These are phyloP conservation scores for Drosophila limbata DNA, from an alignment of 2,888 invertebrate species.

Conservation along the genomic window DNA sequence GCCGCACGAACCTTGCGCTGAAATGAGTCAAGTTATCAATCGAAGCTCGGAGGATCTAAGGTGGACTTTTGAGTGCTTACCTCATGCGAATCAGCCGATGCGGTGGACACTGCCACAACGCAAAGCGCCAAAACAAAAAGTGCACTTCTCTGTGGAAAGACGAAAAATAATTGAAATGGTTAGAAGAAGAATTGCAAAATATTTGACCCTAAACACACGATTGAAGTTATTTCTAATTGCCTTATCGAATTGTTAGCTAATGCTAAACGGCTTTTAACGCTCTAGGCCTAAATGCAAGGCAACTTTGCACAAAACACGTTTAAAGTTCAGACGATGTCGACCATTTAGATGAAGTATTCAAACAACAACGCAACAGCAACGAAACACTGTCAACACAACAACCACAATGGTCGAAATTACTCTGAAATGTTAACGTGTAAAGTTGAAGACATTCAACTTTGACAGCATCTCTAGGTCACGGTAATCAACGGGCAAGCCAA, in stretches of 20 bases:
- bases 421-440: slow-evolving; percentile 59
- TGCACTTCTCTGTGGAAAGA: slow-evolving; percentile 81
- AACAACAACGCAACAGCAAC: slow-evolving; percentile 36
- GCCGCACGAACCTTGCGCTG: slow-evolving; percentile 79
- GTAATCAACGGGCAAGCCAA: slow-evolving; percentile 32
- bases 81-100: slow-evolving; percentile 74
- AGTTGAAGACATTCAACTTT: slow-evolving; percentile 76
- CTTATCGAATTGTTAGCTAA: slow-evolving; percentile 61
- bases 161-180: slow-evolving; percentile 15
- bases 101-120: slow-evolving; percentile 78
- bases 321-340: slow-evolving; percentile 68
- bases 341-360: slow-evolving; percentile 38
- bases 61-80: slow-evolving; percentile 57
- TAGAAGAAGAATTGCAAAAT: slow-evolving; percentile 28
- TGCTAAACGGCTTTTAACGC: slow-evolving; percentile 64
- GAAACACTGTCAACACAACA: slow-evolving; percentile 27
- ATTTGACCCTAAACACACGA: slow-evolving; percentile 46
- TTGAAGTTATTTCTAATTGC: slow-evolving; percentile 54
- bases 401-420: slow-evolving; percentile 54
- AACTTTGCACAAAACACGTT: slow-evolving; percentile 43
- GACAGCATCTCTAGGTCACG: slow-evolving; percentile 77
- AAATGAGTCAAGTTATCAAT: slow-evolving; percentile 12
- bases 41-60: too few relatives aligned
- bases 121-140: slow-evolving; percentile 83
- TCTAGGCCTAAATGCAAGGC: slow-evolving; percentile 53